A percentile compares a stretch with the other conserved stretches of the same genome.
phyloP scores from a whole-genome alignment of 2,797 vertebrate species.

The Dromococcyx pavoninus region DNA sequence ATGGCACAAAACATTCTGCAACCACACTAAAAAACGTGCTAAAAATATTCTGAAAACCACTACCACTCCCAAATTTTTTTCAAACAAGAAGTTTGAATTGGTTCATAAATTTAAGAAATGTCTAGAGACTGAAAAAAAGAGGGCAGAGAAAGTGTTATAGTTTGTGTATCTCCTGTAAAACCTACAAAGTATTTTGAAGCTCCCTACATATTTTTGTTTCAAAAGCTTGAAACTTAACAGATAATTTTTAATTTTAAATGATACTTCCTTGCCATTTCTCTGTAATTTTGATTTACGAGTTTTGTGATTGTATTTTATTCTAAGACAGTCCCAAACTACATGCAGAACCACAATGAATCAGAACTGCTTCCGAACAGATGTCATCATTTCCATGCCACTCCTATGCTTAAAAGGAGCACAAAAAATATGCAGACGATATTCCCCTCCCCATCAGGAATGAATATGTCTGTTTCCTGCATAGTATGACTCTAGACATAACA shows the following conservation, averaged over 20 bases:
- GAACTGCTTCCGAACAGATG: background rate
- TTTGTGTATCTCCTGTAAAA: background rate
- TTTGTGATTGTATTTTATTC: background rate
- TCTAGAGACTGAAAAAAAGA: background rate
- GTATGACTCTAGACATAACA: background rate
- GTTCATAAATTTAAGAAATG: background rate
- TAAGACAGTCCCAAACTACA: background rate
- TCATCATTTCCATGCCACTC: background rate
- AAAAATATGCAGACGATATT: background rate
- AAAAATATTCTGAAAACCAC: background rate
- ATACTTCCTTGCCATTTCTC: background rate
- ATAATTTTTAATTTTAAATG: background rate
- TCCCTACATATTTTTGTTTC: background rate
- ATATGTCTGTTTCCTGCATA: background rate
- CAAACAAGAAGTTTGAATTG: background rate
- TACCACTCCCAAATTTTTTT: background rate
- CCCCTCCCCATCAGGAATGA: accelerated
- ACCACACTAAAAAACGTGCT: background rate
- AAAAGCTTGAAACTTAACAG: background rate
- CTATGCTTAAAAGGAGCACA: background rate
- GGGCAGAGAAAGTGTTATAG: background rate
- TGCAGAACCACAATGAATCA: background rate
- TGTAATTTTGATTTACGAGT: background rate
- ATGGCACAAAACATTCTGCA: background rate
- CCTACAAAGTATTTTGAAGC: background rate